Base-by-base conservation (phyloP, 2,797 vertebrate genomes). In the Xiphorhynchus erythropygius region DNA sequence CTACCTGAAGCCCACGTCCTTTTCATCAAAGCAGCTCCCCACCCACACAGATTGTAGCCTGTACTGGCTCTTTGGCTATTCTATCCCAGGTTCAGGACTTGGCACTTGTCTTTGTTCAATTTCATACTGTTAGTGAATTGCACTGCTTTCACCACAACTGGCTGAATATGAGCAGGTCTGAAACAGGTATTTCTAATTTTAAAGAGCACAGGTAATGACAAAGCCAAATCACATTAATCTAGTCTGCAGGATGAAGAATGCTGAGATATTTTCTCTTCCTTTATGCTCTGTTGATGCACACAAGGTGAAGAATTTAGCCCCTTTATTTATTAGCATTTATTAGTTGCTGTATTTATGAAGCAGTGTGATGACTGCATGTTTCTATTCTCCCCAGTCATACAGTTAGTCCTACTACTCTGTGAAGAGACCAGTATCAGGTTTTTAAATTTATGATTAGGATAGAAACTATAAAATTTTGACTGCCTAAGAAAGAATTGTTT, bases 401-500 rank as follows among this genome's bases (percentile, higher is more conserved):
- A 55, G 28, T 55, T 62, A 80, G 60, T 50, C 18, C 35, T 64
- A 17, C 15, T 13, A 32, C 68, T 86, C 21, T 68, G 39, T 55
- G 77, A 73, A 30, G 10, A 41, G 41, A 84, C n/a, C n/a, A 47
- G 5, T 77, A 46, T 35, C 49, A 41, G 12, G 1, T 10, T 82
- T 79, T 86, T 37, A 6, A 63, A 59, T 73, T 85, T 80, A 33
- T 46, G 5, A 11, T 57, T 83, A 39, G 60, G 30, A 41, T 44
- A 88, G 42, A 47, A 86, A 69, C 49, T 88, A 60, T 84, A 78
- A 88, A 84, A 87, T 62, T 68, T 22, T 83, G 52, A 83, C 41
- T 89, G 39, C 25, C 15, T 84, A 32, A 56, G 86, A 78, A 96
- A 81, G 18, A 90, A 52, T 68, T 79, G 41, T 62, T 84, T 71